A percentile compares a stretch with the other conserved stretches of the same genome.
These are phyloP conservation scores for Calliphora vicina DNA, from an alignment of 1,140 invertebrate species.

Conservation along the genomic window DNA sequence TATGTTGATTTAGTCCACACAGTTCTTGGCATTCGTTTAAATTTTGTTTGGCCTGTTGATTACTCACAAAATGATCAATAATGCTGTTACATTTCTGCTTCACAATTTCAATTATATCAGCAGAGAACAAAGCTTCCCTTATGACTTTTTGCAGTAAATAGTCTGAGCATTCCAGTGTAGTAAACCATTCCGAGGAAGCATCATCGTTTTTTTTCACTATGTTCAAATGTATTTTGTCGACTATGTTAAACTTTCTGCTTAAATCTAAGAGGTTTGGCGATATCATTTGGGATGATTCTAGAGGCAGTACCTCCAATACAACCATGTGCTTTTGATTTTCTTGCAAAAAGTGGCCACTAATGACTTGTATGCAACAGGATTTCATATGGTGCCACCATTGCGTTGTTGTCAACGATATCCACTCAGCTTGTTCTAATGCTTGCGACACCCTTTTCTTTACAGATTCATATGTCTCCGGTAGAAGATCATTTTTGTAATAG, in stretches of 20 bases:
- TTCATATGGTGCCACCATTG: not conserved
- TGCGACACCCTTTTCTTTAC: not conserved
- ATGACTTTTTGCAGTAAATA: constrained; percentile 12
- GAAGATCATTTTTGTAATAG: not conserved
- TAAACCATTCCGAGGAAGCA: not conserved
- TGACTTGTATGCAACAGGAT: not conserved
- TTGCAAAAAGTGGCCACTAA: not conserved
- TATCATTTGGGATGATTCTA: not conserved
- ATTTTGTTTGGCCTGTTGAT: not conserved
- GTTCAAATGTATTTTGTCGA: constrained; percentile 13
- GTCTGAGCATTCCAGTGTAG: not conserved
- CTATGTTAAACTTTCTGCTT: constrained; percentile 1
- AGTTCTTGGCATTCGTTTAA: constrained; percentile 14
- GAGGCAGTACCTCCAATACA: not conserved
- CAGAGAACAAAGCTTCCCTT: not conserved
- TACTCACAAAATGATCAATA: not conserved
- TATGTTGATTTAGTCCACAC: not conserved
- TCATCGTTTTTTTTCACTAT: not conserved
- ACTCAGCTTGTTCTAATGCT: not conserved
- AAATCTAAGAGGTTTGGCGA: not conserved
- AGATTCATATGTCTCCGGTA: not conserved
- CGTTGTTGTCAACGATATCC: not conserved
- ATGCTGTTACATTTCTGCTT: constrained; percentile 8
- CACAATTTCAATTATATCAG: not conserved
- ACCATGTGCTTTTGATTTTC: constrained; percentile 21